Base-by-base conservation (phyloP, 2,797 vertebrate genomes). In the Lagocephalus sceleratus region DNA sequence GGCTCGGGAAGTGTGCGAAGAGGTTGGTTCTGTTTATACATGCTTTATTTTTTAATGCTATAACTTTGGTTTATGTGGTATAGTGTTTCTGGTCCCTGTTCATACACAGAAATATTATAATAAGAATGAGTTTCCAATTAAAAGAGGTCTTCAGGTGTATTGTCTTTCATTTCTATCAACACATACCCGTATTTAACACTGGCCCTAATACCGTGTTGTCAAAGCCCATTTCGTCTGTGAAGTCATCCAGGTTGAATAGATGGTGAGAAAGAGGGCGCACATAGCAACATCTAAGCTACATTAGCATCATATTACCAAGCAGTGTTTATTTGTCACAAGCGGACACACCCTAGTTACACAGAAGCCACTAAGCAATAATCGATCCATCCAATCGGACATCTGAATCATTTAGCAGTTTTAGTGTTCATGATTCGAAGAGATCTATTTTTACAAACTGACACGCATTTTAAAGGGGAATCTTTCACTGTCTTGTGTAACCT, bases 1-100 rank as follows among this genome's bases (percentile, higher is more conserved):
- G 3, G 92, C 89, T 64, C 91, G 97, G 17, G 97, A 99, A 91
- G 97, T 99, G 69, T 98, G 95, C 73, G 97, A 99, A 67, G 97
- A 99, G 96, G 97, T 98, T 75, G 21, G 92, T 82, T 63, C 29
- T 57, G 7, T 32, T 2, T 55, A 2, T 16, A 6, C 45, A 21
- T 52, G 32, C 1, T 20, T 17, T 2, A 20, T 35, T 45, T 20
- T 51, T 41, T 17, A 29, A 23, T 23, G 2, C 20, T 11, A 42
- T 44, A 8, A 12, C 48, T 9, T 22, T 43, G 17, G 20, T 45
- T n/a, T 41, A 16, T n/a, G 29, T 41, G 39, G 32, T 52, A 60
- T 63, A 72, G 29, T 45, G 57, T 60, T 51, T 60, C 56, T 73
- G 57, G 57, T 47, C 44, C 35, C 35, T 17, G 47, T 60, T 63